A percentile compares a stretch with the other conserved stretches of the same genome.
These are phyloP conservation scores for Oscheius sp. DNA, from an alignment of 2,888 invertebrate species.

Conservation along the genomic window DNA sequence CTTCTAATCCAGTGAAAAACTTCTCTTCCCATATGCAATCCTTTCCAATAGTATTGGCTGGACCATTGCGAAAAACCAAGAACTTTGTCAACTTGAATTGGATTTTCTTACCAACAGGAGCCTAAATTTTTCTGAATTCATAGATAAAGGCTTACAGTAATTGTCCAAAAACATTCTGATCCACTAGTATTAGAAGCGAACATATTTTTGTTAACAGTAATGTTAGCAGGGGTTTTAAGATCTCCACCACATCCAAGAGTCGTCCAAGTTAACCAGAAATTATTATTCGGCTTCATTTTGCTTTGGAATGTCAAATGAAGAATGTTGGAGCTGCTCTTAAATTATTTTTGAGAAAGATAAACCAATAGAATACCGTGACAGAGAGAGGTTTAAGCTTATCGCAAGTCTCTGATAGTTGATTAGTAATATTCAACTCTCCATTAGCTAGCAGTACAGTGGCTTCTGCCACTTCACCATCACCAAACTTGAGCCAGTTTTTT, in stretches of 20 bases:
- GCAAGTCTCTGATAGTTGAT: conserved; percentile 37
- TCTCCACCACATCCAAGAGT: conserved; percentile 63
- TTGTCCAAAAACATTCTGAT: conserved; percentile 49
- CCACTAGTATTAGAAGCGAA: conserved; percentile 40
- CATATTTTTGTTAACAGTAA: conserved; percentile 42
- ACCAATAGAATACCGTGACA: conserved; percentile 40
- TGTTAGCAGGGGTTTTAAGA: conserved; percentile 36
- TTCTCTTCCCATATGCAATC: conserved; percentile 28
- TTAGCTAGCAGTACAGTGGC: conserved; percentile 30
- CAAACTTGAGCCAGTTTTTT: conserved; percentile 30
- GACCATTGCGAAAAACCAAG: conserved; percentile 29
- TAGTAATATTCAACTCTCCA: conserved; percentile 33
- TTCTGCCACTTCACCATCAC: conserved; percentile 39
- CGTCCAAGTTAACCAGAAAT: conserved; percentile 67
- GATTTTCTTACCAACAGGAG: conserved; percentile 44
- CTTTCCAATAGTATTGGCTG: conserved; percentile 16
- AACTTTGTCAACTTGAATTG: conserved; percentile 37
- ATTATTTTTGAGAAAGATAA: too few species aligned
- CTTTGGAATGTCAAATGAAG: conserved; percentile 50
- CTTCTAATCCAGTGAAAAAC: conserved; percentile 40
- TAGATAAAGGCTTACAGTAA: not conserved
- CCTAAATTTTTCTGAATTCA: conserved; percentile 5
- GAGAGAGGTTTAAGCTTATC: not conserved
- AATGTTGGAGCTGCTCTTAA: conserved; percentile 35
- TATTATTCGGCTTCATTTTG: conserved; percentile 47